Base-by-base conservation (phyloP, 2,113 vertebrate species). In the Ginglymostoma cirratum region DNA sequence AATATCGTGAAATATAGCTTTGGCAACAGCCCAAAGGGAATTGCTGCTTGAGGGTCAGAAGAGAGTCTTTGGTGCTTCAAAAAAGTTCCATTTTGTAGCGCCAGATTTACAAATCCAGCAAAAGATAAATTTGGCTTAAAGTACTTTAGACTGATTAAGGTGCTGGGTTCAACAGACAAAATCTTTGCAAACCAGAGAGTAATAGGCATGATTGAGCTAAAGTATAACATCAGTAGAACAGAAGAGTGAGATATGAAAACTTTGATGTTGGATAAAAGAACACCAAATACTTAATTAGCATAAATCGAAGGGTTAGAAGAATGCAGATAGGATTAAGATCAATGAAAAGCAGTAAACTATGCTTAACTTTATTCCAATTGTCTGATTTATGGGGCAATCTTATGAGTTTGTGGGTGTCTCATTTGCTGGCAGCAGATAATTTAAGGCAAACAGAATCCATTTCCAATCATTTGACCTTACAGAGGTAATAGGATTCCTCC, bases 251-350 rank as follows among this genome's bases (percentile, higher is more conserved):
- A 92, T 92, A 19, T n/a, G 24, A 92, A 92, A n/a, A n/a, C 52
- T 92, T 92, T 92, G 55, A 92, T 61, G 55, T n/a, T 17, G 34
- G 52, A 92, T 92, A 83, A 42, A 83, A 83, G 38, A 61, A 89
- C 10, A 65, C 87, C 52, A 92, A 65, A 30, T n/a, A 34, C 15
- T n/a, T 65, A 3, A 17, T 92, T 65, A 61, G 30, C 87, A 92
- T 92, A 65, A 92, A 92, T 92, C 55, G 34, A 92, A 30, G 30
- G 55, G 30, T n/a, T 65, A n/a, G 87, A 34, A 90, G 27, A 92
- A 92, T 61, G 12, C 30, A 92, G 17, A 30, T 55, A 38, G 52
- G 34, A 55, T 17, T 27, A 30, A n/a, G 30, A 92, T 65, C 87
- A 92, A 92, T 92, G 52, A 65, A 17, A n/a, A 34, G 30, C 55